Base-by-base conservation (phyloP, 2,797 vertebrate species). In the Tokudaia muenninki region DNA sequence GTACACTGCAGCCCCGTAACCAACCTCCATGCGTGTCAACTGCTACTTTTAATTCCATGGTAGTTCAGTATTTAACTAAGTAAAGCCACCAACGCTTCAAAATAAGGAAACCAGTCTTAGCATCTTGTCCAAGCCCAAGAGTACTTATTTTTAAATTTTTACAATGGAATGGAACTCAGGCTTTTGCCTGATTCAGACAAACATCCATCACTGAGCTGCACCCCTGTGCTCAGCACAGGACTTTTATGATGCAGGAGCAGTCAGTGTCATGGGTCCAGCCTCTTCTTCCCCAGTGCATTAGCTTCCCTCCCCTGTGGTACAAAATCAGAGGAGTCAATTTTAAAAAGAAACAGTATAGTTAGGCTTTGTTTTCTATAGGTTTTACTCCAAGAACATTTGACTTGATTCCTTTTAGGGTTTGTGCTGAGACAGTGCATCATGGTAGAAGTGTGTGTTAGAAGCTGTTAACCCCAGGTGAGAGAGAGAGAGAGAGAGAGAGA, bases 41-140 rank as follows among this genome's bases (percentile, higher is more conserved):
- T 47, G 41, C 75, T 91, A 34, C 24, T 82, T 87, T 78, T 67
- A 95, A 94, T 61, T n/a, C 65, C 70, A 4, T 78, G 67, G 41
- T 11, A 50, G 47, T 44, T 67, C 31, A 95, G 12, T 11, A n/a
- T n/a, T 37, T 29, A 59, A n/a, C 37, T 72, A 82, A 90, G 13
- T 29, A 47, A 97, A 82, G 29, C 13, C 22, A 59, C 11, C 1
- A 21, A 6, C 29, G 8, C 61, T 75, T 95, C 44, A 59, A 92
- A 61, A 87, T 52, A 89, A 90, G 19, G 31, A 86, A 78, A 17
- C 2, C 4, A 3, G 0, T 70, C 87, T 52, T 47, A 7, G 11
- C 72, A 24, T 93, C 31, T 67, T 82, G 6, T 57, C 22, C 34
- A 93, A 29, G 0, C 1, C n/a, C 12, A 9, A 9, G 17, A 44